phyloP scores from a whole-genome alignment of 2,113 vertebrate species.

The Mesoclemmys tuberculata region DNA sequence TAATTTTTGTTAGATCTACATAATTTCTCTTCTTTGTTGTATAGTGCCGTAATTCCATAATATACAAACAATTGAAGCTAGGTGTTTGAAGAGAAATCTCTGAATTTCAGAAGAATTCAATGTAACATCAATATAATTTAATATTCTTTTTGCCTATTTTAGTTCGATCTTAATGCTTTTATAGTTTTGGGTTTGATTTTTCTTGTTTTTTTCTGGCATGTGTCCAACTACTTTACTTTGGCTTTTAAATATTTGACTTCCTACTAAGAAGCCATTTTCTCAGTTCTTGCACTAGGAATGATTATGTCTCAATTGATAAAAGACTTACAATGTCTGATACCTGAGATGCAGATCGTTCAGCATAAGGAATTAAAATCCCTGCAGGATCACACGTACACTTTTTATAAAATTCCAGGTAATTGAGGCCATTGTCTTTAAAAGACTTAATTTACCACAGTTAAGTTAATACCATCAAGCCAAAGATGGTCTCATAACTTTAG shows the following conservation, averaged over 20 bases:
- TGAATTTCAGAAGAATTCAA: no score
- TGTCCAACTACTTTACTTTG: background rate
- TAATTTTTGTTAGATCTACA: background rate
- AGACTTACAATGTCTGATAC: background rate
- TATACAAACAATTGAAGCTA: no score
- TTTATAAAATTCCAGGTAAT: background rate
- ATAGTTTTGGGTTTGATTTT: background rate
- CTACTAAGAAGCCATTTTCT: background rate
- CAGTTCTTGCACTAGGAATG: background rate
- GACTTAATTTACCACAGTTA: background rate
- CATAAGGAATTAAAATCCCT: background rate
- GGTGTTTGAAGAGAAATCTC: no score
- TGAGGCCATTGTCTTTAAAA: background rate
- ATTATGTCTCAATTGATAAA: background rate
- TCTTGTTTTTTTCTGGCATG: background rate
- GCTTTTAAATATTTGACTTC: background rate
- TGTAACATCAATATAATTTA: background rate
- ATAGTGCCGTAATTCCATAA: no score
- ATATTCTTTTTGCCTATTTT: background rate
- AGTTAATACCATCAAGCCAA: background rate
- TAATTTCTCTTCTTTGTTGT: background rate
- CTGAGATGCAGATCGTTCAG: background rate
- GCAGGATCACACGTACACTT: background rate
- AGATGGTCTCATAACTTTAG: background rate
- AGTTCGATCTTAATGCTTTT: background rate